These are phyloP conservation scores for Solenopsis fugax DNA, from an alignment of 1,140 invertebrate species.

Conservation along the genomic window DNA sequence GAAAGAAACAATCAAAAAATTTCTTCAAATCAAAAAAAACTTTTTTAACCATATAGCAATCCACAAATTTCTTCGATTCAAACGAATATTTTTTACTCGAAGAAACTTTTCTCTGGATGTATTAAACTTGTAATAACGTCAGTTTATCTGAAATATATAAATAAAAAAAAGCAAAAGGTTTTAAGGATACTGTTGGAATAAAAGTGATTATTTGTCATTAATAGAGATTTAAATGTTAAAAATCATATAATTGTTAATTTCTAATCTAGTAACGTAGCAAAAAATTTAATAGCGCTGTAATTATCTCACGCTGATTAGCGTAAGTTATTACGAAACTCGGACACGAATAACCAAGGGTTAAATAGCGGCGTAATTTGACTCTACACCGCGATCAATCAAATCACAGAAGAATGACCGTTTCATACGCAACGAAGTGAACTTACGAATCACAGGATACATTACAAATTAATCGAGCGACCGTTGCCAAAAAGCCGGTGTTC, in stretches of 20 bases:
- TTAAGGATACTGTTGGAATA: neutral
- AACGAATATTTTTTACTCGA: too few species aligned
- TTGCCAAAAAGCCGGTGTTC: slow-evolving; percentile 18
- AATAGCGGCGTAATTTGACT: neutral
- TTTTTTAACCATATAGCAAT: too few species aligned
- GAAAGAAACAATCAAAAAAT: too few species aligned
- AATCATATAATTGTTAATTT: neutral
- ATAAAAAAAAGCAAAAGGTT: neutral
- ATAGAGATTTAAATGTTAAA: neutral
- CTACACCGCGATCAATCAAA: neutral
- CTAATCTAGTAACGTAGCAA: neutral
- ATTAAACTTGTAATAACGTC: neutral
- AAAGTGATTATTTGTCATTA: neutral
- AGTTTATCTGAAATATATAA: neutral
- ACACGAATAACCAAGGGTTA: neutral
- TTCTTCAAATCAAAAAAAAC: too few species aligned
- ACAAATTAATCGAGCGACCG: slow-evolving; percentile 40
- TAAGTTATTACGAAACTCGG: neutral
- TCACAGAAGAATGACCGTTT: neutral
- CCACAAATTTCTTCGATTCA: too few species aligned
- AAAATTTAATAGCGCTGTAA: slow-evolving; percentile 1
- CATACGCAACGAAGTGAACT: neutral
- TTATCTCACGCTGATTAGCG: neutral
- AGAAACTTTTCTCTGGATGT: too few species aligned
- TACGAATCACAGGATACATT: slow-evolving; percentile 18